These are phyloP conservation scores for Podilymbus podiceps DNA, from an alignment of 2,113 vertebrate species.

Conservation along the genomic window DNA sequence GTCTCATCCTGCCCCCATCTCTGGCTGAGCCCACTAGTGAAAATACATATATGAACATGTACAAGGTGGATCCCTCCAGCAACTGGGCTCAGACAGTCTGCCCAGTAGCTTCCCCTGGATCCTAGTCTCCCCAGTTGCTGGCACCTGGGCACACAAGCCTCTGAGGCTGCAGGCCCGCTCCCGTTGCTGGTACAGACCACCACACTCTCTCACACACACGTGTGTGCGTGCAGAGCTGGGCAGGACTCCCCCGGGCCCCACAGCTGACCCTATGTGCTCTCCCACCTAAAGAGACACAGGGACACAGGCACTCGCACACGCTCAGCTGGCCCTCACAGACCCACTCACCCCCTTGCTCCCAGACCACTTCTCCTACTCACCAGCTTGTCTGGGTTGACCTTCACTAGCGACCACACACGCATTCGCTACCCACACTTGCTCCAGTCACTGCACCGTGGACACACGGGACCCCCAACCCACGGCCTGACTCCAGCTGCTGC, in stretches of 20 bases:
- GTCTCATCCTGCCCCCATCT: not conserved
- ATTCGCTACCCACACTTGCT: too few relatives aligned
- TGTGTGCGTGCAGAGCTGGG: too few relatives aligned
- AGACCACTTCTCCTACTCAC: not conserved
- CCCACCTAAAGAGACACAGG: too few relatives aligned
- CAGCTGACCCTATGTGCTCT: not conserved
- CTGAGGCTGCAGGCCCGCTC: not conserved
- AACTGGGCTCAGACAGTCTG: not conserved
- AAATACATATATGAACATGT: not conserved
- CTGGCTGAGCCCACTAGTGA: not conserved
- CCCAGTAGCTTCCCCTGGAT: not conserved
- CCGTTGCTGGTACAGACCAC: not conserved
- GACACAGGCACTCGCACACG: not conserved
- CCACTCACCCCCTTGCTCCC: not conserved
- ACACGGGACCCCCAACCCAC: fast-evolving
- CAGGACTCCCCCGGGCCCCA: not conserved
- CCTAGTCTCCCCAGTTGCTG: not conserved
- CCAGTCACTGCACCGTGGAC: not conserved
- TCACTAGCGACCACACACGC: not conserved
- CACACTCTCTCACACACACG: not conserved
- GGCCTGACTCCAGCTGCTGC: not conserved
- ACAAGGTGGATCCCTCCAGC: not conserved
- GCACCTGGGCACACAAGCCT: not conserved
- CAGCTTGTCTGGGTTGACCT: not conserved
- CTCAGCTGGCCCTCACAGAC: not conserved